Percentiles rank a stretch among this genome's conserved stretches.
Conservation (phyloP, 2,113 vertebrate genomes). For the Epinephelus fuscoguttatus region DNA sequence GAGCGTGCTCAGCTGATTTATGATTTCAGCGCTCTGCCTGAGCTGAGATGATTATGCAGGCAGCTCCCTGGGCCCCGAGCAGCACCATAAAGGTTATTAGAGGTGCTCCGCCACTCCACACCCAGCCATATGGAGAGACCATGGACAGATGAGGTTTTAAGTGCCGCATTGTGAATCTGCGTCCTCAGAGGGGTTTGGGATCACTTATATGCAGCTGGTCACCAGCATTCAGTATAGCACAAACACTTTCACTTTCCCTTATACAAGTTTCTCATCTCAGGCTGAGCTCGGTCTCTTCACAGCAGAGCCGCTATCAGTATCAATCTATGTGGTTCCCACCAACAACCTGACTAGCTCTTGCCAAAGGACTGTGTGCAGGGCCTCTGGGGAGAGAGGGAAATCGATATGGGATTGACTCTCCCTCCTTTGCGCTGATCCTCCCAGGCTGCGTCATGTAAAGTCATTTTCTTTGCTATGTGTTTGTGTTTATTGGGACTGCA, state of each 20-base stretch:
- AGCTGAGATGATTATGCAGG: conserved; percentile 65
- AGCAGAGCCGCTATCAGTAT: conserved; percentile 15
- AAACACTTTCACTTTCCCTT: conserved; percentile 42
- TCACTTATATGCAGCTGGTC: conserved; percentile 28
- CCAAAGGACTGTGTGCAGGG: conserved; percentile 15
- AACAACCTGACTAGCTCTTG: conserved; percentile 21
- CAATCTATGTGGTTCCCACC: conserved; percentile 28
- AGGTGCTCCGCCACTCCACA: conserved; percentile 39
- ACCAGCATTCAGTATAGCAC: conserved; percentile 38
- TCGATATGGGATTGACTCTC: conserved; percentile 53
- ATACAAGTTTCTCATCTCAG: conserved; percentile 49
- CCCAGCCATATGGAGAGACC: conserved; percentile 47
- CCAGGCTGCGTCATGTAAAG: conserved; percentile 41
- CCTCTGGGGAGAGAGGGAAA: conserved; percentile 39
- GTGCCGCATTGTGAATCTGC: conserved; percentile 29
- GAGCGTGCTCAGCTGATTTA: conserved; percentile 55
- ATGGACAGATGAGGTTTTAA: conserved; percentile 62
- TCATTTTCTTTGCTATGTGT: conserved; percentile 58
- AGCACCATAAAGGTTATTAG: conserved; percentile 65
- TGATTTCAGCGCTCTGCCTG: conserved; percentile 36
- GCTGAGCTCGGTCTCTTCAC: conserved; percentile 32
- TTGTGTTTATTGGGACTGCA: conserved; percentile 43
- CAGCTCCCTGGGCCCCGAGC: conserved; percentile 35
- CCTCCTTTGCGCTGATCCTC: conserved; percentile 24
- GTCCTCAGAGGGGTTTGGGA: conserved; percentile 25